Conservation (phyloP, 2,888 invertebrate genomes). For the Sussaba pulchella region DNA sequence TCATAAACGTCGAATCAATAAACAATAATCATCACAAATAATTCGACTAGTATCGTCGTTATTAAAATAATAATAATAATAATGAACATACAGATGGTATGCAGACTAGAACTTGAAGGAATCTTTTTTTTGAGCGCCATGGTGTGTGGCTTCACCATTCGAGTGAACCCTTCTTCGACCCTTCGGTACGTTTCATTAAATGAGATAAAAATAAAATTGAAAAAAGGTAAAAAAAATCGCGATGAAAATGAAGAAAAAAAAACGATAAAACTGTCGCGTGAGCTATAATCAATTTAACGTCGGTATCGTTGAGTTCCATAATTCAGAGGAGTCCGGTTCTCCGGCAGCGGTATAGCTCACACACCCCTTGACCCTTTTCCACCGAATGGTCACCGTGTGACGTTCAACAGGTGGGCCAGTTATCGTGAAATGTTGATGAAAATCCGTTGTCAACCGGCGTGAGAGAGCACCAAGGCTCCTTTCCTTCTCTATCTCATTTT, state of each 20-base stretch:
- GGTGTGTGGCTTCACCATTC: slow-evolving; percentile 9
- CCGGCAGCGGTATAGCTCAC: neutral
- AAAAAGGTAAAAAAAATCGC: neutral
- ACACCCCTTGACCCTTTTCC: slow-evolving; percentile 38
- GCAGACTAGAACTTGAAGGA: slow-evolving; percentile 43
- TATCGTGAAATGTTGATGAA: slow-evolving; percentile 76
- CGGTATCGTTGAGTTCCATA: slow-evolving; percentile 72
- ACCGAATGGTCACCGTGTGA: slow-evolving; percentile 71
- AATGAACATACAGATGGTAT: slow-evolving; percentile 3
- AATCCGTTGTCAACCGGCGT: slow-evolving; percentile 65
- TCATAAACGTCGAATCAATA: slow-evolving; percentile 17
- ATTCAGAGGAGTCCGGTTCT: slow-evolving; percentile 69
- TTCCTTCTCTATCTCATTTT: neutral
- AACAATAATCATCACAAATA: slow-evolving; percentile 25
- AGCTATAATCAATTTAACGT: slow-evolving; percentile 58
- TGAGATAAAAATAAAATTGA: no score
- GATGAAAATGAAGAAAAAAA: slow-evolving; percentile 23
- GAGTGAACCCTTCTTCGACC: slow-evolving; percentile 37
- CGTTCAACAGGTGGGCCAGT: slow-evolving; percentile 78
- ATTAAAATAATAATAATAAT: slow-evolving; percentile 41
- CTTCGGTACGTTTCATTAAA: slow-evolving; percentile 2
- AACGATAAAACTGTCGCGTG: slow-evolving; percentile 51
- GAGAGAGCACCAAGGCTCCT: neutral
- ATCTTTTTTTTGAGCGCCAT: slow-evolving; percentile 17
- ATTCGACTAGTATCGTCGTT: slow-evolving; percentile 46